phyloP scores from a whole-genome alignment of 2,797 vertebrate species.

The Hippoglossus hippoglossus region DNA sequence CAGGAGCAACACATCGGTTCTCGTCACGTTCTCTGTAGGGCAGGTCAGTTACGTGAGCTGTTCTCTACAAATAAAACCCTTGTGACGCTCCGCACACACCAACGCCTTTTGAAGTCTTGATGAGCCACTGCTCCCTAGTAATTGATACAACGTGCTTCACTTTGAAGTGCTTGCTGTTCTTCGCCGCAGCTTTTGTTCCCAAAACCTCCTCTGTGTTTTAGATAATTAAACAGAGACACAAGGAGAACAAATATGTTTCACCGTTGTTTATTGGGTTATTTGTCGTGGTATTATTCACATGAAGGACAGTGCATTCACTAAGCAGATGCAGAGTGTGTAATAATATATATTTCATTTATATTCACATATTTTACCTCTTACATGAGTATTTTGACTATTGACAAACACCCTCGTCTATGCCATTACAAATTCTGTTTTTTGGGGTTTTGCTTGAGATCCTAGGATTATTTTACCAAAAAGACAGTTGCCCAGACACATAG shows the following conservation, averaged over 20 bases:
- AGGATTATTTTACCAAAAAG: too few species aligned
- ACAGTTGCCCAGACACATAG: too few species aligned
- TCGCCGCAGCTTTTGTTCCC: neutral
- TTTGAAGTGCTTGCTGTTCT: slow-evolving; percentile 6
- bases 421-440: too few species aligned
- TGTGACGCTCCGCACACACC: neutral
- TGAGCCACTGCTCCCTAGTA: neutral
- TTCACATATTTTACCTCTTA: neutral
- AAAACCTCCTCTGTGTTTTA: neutral
- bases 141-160: slow-evolving; percentile 8
- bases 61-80: slow-evolving; percentile 27
- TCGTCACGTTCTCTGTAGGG: neutral
- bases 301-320: neutral
- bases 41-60: neutral
- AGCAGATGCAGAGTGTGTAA: slow-evolving; percentile 8
- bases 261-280: slow-evolving; percentile 5
- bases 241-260: neutral
- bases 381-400: neutral
- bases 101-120: slow-evolving; percentile 29
- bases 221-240: slow-evolving; percentile 1
- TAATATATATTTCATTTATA: neutral
- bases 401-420: too few species aligned
- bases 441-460: too few species aligned
- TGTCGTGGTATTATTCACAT: slow-evolving; percentile 7
- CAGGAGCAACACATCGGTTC: neutral